phyloP scores from a whole-genome alignment of 2,113 vertebrate genomes.

The Holacanthus passer region DNA sequence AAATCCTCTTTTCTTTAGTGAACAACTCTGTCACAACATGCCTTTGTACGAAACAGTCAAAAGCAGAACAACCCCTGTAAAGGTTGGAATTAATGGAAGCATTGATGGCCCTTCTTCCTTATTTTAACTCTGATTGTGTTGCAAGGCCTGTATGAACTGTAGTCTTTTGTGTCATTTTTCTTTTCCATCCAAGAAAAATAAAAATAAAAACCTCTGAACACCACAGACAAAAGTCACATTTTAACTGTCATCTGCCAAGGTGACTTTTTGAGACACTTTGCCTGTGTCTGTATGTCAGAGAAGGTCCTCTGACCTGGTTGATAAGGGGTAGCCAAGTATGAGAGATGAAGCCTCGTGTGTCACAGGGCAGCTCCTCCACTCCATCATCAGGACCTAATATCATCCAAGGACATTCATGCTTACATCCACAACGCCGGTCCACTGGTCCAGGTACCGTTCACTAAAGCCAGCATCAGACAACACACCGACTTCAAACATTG shows the following conservation, averaged over 20 bases:
- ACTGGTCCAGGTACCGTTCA: constrained; percentile 16
- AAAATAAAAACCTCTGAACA: constrained; percentile 14
- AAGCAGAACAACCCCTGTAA: constrained; percentile 28
- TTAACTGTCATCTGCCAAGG: constrained; percentile 73
- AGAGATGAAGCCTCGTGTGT: constrained; percentile 75
- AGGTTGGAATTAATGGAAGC: constrained; percentile 41
- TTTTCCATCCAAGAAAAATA: constrained; percentile 34
- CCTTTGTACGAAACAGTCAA: constrained; percentile 39
- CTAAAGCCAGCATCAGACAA: constrained; percentile 8
- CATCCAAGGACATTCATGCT: constrained; percentile 75
- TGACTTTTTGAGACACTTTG: constrained; percentile 73
- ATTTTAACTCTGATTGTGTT: constrained; percentile 35
- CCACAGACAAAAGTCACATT: constrained; percentile 49
- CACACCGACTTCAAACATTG: background rate
- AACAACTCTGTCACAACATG: constrained; percentile 27
- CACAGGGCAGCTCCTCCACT: constrained; percentile 74
- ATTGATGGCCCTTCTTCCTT: constrained; percentile 39
- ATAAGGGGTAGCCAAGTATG: constrained; percentile 72
- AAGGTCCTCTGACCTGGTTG: constrained; percentile 74
- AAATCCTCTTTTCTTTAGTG: constrained; percentile 31
- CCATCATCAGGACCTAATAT: constrained; percentile 73
- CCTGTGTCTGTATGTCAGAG: constrained; percentile 54
- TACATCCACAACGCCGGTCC: constrained; percentile 35
- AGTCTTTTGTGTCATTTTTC: constrained; percentile 43
- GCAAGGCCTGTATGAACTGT: constrained; percentile 40